Evolutionary conservation across 2,797 vertebrate species (phyloP), one percentile per base, ranked within the genome.

Genomic region (Pipistrellus pipistrellus): DNA sequence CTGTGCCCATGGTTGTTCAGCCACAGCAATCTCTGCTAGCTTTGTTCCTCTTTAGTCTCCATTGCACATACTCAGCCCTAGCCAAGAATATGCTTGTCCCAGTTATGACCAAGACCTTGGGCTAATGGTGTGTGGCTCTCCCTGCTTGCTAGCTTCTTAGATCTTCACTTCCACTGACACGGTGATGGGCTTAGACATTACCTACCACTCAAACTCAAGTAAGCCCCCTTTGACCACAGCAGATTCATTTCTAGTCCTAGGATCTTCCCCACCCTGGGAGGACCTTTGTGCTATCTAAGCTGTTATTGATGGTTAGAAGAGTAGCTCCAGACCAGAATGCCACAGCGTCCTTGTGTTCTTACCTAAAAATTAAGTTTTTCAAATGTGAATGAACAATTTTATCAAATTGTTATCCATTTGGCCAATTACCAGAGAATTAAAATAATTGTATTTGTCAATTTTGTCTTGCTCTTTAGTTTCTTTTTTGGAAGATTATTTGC

Each of bases 311-410:
- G 3, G 21, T 69, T 1, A 55, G 66, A n/a, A 68, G 15, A 72
- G 20, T 13, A 94, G 12, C 59, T 41, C 17, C 48, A 6, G 18
- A 21, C 59, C 20, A 85, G 44, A 85, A 25, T 57, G 38, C 71
- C 59, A 68, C 10, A 35, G 32, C 35, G 12, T 84, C 38, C 38
- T 53, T 14, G 4, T 83, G 41, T 87, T 66, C 64, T 83, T 90
- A 64, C 51, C 38, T 73, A 75, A 90, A 90, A 25, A n/a, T 77
- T n/a, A 89, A 32, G 13, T 90, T 90, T 83, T 95, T 62, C 44
- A 82, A 62, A 55, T 83, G 30, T 83, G n/a, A 90, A 64, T 69
- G 8, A 41, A 41, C 38, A 41, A 41, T 41, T 41, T 69, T 78
- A n/a, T 78, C 20, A 18, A 87, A 66, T 62, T 90, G 18, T 66